A percentile compares a stretch with the other conserved stretches of the same genome.
Evolutionary conservation across 1,140 invertebrate genomes (phyloP).

Genomic region (Fopius arisanus): DNA sequence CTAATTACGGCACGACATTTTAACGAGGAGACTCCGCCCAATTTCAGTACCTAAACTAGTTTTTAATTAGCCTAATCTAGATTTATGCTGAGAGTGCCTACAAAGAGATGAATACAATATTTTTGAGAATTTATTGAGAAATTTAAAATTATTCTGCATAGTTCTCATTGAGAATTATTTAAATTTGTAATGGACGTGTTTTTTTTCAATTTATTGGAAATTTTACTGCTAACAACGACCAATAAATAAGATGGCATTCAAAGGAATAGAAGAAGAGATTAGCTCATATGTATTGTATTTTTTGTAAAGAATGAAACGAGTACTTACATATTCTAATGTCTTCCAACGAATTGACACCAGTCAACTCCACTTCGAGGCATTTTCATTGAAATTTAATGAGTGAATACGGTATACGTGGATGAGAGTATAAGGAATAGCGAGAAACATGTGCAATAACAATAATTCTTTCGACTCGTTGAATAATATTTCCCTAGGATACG

Average conservation of each 20-base stretch:
- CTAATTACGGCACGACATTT: constrained; percentile 8
- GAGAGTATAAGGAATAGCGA: constrained; percentile 30
- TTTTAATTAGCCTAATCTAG: constrained; percentile 12
- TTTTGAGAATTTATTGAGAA: too few species aligned
- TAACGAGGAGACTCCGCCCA: constrained; percentile 54
- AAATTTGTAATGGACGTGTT: too few species aligned
- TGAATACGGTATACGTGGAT: neutral
- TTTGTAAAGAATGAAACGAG: constrained; percentile 5
- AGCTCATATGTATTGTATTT: neutral
- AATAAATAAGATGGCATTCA: too few species aligned
- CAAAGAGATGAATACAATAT: neutral
- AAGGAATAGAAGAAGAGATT: too few species aligned
- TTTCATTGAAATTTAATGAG: constrained; percentile 22
- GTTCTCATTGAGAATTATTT: too few species aligned
- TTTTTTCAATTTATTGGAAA: too few species aligned
- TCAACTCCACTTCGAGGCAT: neutral
- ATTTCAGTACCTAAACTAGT: constrained; percentile 36
- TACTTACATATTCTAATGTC: constrained; percentile 22
- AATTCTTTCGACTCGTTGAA: constrained; percentile 45
- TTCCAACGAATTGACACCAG: constrained; percentile 4
- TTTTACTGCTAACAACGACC: too few species aligned
- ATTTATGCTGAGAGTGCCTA: constrained; percentile 1
- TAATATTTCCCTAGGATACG: constrained; percentile 44
- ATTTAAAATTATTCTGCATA: too few species aligned
- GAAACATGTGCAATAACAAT: constrained; percentile 59